Base-by-base conservation (phyloP, 2,888 invertebrate genomes). In the Nomada fabriciana region DNA sequence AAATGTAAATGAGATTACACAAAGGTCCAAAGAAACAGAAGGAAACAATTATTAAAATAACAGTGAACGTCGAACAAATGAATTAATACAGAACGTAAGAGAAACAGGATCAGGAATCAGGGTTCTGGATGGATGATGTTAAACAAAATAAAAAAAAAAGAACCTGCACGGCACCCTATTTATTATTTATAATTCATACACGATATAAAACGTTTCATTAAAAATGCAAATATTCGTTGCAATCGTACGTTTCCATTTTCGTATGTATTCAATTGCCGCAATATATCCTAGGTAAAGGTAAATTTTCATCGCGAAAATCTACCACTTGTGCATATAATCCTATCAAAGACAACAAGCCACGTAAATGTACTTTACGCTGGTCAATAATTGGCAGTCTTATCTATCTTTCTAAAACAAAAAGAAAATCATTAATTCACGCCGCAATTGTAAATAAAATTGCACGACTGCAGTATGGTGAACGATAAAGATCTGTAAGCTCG, bases 91-190 rank as follows among this genome's bases (percentile, higher is more conserved):
- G 25, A 55, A 20, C 18, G 20, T 23, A 57, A 53, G 71, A 15
- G 82, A 55, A 43, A 50, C 55, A 13, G 55, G 53, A 53, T 10
- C 11, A 13, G 52, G 72, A 59, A 50, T 29, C 65, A 65, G 70
- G 47, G 76, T 53, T 52, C 3, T 11, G 74, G 61, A n/a, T 65
- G 77, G 80, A 71, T 0, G 64, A 73, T 63, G 60, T 80, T 18
- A 79, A 89, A 89, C 76, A 82, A 89, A 89, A 84, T 70, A 86
- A 88, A 88, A 88, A 82, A 75, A 89, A 89, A 89, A 87, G 72
- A 89, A 87, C 80, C 77, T 80, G 67, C 84, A 88, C 79, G 86
- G 71, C 78, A 84, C 82, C 86, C 88, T 83, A 82, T 86, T 85
- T 85, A 86, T 88, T 83, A 60, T 74, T 68, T 29, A 75, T 57